Percentiles rank a stretch among this genome's conserved stretches.
Conservation (phyloP, 2,113 vertebrate species). For the Apteryx owenii region DNA sequence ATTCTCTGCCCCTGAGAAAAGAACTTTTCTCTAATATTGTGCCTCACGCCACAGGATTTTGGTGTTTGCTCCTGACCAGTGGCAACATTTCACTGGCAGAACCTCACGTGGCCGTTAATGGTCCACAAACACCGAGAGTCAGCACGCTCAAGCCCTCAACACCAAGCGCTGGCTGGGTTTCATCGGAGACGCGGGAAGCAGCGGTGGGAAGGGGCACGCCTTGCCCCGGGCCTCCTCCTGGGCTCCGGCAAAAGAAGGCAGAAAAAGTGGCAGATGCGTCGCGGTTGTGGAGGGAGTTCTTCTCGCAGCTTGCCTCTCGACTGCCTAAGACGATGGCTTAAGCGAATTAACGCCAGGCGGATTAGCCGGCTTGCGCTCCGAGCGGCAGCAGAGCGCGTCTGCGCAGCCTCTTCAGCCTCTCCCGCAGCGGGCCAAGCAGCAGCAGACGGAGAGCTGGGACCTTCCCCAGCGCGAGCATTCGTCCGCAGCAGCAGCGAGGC, state of each 20-base stretch:
- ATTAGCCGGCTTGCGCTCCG: conserved; percentile 30
- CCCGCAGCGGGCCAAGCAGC: neutral
- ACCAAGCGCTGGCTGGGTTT: neutral
- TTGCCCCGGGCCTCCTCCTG: neutral
- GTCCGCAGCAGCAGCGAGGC: neutral
- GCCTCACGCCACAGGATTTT: neutral
- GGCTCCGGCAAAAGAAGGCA: neutral
- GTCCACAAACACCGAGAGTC: neutral
- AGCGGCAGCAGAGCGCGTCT: conserved; percentile 23
- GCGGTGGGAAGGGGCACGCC: neutral
- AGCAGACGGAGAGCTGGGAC: neutral
- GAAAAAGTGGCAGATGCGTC: neutral
- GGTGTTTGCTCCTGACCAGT: neutral
- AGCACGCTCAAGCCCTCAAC: neutral
- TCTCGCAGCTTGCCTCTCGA: neutral
- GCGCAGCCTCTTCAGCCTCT: neutral
- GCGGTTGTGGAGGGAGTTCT: no score
- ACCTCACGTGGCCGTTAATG: neutral
- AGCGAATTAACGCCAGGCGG: conserved; percentile 22
- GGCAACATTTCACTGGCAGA: neutral
- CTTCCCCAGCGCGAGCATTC: neutral
- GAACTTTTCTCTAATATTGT: no score
- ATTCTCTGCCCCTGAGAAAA: neutral
- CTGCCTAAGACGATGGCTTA: neutral
- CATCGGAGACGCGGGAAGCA: neutral